Conservation (phyloP, 2,113 vertebrate species). For the Silurus glanis region DNA sequence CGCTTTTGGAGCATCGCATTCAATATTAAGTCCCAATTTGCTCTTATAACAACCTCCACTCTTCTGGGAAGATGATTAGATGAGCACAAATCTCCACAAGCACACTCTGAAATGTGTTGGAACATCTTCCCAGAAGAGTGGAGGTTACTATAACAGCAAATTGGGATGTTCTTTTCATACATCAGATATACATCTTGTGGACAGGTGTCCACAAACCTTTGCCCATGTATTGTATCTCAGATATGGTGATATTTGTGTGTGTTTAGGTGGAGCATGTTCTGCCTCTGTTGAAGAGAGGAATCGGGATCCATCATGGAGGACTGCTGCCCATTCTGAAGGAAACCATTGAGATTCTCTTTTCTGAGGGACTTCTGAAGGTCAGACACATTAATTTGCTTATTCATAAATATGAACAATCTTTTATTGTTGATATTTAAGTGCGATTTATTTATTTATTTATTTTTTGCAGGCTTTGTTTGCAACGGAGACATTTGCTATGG, state of each 20-base stretch:
- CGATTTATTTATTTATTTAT: background rate
- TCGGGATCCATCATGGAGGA: slow-evolving; percentile 96
- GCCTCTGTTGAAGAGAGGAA: slow-evolving; percentile 91
- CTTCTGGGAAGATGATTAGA: no score
- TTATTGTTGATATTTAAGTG: background rate
- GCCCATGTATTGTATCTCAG: background rate
- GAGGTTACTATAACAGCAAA: no score
- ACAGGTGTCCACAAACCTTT: no score
- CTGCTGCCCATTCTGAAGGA: slow-evolving; percentile 98
- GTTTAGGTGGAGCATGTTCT: slow-evolving; percentile 78
- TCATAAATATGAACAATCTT: background rate
- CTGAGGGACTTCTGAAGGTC: slow-evolving; percentile 95
- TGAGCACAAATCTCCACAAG: no score
- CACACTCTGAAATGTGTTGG: no score
- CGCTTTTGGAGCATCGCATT: no score
- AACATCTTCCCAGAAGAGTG: no score
- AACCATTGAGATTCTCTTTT: slow-evolving; percentile 98
- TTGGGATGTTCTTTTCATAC: no score
- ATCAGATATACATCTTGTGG: no score
- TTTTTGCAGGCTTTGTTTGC: slow-evolving; percentile 90
- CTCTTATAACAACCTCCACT: no score
- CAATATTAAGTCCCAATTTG: no score
- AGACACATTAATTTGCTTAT: background rate
- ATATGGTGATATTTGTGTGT: background rate
- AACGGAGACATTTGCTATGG: slow-evolving; percentile 98